A percentile compares a stretch with the other conserved stretches of the same genome.
Conservation (phyloP, 2,113 vertebrate genomes). For the Orientallactaga bullata region DNA sequence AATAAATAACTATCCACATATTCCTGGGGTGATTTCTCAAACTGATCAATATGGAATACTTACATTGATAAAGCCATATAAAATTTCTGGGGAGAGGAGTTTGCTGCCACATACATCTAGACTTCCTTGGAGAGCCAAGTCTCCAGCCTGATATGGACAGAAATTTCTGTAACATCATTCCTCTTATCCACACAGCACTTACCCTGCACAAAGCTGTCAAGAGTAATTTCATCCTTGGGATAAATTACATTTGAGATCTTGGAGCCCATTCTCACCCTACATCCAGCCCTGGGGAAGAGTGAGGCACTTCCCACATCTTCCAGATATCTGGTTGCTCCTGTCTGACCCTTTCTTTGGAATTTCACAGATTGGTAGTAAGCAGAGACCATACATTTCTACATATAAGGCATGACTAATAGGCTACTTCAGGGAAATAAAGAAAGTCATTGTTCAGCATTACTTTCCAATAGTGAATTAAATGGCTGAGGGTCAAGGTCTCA, state of each 20-base stretch:
- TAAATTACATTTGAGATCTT: not conserved
- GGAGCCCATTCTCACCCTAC: not conserved
- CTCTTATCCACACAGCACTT: not conserved
- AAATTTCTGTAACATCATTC: not conserved
- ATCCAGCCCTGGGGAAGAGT: not conserved
- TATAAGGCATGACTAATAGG: not conserved
- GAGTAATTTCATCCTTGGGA: constrained; percentile 13
- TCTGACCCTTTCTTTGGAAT: not conserved
- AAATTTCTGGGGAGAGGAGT: not conserved
- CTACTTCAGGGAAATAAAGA: constrained; percentile 19
- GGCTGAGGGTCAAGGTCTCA: not conserved
- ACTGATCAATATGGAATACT: not conserved
- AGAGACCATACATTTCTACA: not conserved
- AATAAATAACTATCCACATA: not conserved
- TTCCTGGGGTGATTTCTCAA: not conserved
- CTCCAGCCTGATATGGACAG: constrained; percentile 33
- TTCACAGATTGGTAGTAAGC: not conserved
- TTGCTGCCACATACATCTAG: not conserved
- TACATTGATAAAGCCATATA: not conserved
- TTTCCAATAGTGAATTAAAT: not conserved
- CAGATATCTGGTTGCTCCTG: not conserved
- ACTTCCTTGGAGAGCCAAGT: not conserved
- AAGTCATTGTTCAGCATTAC: not conserved
- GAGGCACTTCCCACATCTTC: not conserved
- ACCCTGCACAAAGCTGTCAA: constrained; percentile 7